Evolutionary conservation across 2,888 invertebrate species (phyloP).

Genomic region (Pollenia labialis): DNA sequence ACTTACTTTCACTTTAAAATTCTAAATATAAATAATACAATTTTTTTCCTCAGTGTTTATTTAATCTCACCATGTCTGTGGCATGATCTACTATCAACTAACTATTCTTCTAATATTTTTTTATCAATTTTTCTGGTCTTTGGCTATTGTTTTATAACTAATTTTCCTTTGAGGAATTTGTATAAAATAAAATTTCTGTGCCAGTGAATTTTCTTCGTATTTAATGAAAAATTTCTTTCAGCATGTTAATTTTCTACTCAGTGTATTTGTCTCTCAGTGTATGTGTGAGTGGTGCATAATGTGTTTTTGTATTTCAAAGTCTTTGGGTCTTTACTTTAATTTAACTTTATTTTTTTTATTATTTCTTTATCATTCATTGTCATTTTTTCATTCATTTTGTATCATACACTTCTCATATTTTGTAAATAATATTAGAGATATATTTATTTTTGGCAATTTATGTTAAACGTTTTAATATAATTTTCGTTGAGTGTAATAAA

Average conservation of each 20-base stretch:
- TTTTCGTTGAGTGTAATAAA: constrained; percentile 14
- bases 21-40: constrained; percentile 4
- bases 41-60: constrained; percentile 37
- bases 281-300: constrained; percentile 66
- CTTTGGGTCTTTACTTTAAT: constrained; percentile 13
- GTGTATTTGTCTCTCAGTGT: constrained; percentile 56
- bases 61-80: constrained; percentile 48
- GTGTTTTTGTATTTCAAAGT: constrained; percentile 43
- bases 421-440: constrained; percentile 60
- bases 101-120: constrained; percentile 10
- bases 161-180: constrained; percentile 44
- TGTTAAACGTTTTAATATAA: constrained; percentile 40
- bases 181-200: constrained; percentile 40
- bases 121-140: constrained; percentile 16
- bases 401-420: constrained; percentile 71
- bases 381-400: constrained; percentile 71
- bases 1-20: constrained; percentile 50
- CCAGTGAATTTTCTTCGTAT: constrained; percentile 3
- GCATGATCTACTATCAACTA: constrained; percentile 48
- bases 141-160: constrained; percentile 57
- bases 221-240: constrained; percentile 45
- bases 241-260: constrained; percentile 61
- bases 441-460: constrained; percentile 45
- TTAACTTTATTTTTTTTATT: constrained; percentile 15
- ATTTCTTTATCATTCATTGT: constrained; percentile 61